Base-by-base conservation (phyloP, 2,797 vertebrate species). In the Bucorvus abyssinicus region DNA sequence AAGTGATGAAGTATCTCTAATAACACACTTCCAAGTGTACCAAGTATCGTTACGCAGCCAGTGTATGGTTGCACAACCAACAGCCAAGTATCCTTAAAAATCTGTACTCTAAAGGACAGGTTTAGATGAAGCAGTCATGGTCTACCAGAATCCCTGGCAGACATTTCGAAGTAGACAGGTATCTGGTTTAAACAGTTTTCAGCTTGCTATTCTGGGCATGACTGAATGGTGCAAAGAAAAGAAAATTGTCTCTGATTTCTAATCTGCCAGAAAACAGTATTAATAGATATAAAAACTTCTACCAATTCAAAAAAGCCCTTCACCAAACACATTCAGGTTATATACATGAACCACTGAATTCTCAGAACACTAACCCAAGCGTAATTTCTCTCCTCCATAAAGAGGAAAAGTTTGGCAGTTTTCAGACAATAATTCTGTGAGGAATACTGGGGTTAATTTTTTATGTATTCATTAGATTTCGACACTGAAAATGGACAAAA, bases 121-220 rank as follows among this genome's bases (percentile, higher is more conserved):
- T 64, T 89, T 74, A 82, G 26, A 32, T 40, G 9, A 70, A 84
- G 23, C 5, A 42, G 32, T 14, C 47, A 53, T 11, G 20, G 17
- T n/a, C 61, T 49, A 47, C 21, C 12, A 3, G 0, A 68, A 27
- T 40, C n/a, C 49, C 12, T 55, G 29, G 44, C 0, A 49, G 19
- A 68, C 50, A 75, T 68, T 40, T 23, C 85, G 53, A 88, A 55
- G 24, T 42, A 29, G 23, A 64, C 12, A 65, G 9, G 5, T 56
- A 69, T 18, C 14, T 44, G 24, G 1, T 60, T 64, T 92, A 24
- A 85, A 49, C 5, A 67, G 18, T 29, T 87, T 89, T 69, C 47
- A 50, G 19, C 15, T 55, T 2, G 1, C 32, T n/a, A 26, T 59
- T 73, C 50, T 49, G 30, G 29, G 26, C 12, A 49, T 40, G 36